Evolutionary conservation across 2,888 invertebrate species (phyloP), one percentile per base, ranked within the genome.

Genomic region (Clitarchus hookeri): DNA sequence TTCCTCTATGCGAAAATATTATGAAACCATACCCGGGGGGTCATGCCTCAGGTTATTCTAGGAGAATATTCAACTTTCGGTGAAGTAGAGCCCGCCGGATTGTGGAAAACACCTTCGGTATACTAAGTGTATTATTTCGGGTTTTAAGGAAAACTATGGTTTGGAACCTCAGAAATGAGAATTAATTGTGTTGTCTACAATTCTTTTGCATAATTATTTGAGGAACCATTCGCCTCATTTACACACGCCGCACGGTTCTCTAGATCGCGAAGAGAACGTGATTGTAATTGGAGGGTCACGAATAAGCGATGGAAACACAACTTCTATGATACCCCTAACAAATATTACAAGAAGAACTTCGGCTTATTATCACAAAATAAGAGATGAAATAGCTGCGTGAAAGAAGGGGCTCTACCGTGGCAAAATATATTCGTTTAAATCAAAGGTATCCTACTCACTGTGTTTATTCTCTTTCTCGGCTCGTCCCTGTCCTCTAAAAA

Each of bases 171-270:
- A 65, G 19, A 65, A 65, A 65, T 6, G 11, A 23, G 65, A 65
- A 65, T 23, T 65, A 65, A 65, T 65, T 65, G 65, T 65, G 23
- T n/a, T 65, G 65, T 65, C 65, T 65, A 65, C 65, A 65, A n/a
- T 23, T 65, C 1, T n/a, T 65, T 65, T 65, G 65, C 65, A 65
- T 23, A 65, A 65, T n/a, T 65, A n/a, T 65, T 23, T 65, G 65
- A 65, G 65, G n/a, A 65, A 65, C n/a, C 8, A n/a, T 19, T 65
- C 6, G 65, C 65, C 65, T 65, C 65, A 65, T 23, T 65, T 65
- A 65, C 8, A 3, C 65, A 65, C 23, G 65, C 19, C 23, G 23
- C 8, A 65, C 8, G 65, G 65, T 65, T 65, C 65, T 11, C 65
- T 65, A 9, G 1, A n/a, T 65, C 65, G 3, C 65, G n/a, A 23